phyloP scores from a whole-genome alignment of 2,888 invertebrate genomes.

The Machimus atricapillus region DNA sequence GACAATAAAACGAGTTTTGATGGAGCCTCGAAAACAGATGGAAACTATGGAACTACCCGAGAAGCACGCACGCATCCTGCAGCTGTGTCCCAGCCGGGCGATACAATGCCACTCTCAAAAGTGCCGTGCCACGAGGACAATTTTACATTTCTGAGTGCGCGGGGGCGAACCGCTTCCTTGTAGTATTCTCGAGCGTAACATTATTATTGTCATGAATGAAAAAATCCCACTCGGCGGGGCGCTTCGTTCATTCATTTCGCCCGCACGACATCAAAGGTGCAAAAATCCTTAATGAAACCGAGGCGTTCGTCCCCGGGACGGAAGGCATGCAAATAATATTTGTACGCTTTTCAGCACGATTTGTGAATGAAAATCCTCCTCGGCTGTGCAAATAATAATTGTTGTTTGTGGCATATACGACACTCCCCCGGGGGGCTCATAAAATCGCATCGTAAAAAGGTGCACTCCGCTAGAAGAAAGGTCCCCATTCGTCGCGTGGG shows the following conservation, averaged over 20 bases:
- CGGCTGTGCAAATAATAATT: slow-evolving; percentile 26
- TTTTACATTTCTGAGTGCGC: not conserved
- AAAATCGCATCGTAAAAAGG: slow-evolving; percentile 19
- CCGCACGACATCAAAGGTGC: slow-evolving; percentile 18
- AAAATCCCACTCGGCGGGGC: not conserved
- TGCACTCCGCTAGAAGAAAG: slow-evolving; percentile 25
- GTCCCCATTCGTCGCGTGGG: not conserved
- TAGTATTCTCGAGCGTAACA: slow-evolving; percentile 4
- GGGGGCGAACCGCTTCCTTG: not conserved
- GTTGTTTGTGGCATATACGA: slow-evolving; percentile 1
- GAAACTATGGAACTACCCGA: not conserved
- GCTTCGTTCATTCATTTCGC: slow-evolving; percentile 31
- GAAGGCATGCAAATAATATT: slow-evolving; percentile 20
- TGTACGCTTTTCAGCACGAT: slow-evolving; percentile 29
- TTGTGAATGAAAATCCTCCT: slow-evolving; percentile 40
- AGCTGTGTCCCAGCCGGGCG: not conserved
- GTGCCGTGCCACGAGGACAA: not conserved
- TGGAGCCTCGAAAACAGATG: not conserved
- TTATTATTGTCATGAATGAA: slow-evolving; percentile 33
- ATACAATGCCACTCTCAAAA: not conserved
- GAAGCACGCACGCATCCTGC: not conserved
- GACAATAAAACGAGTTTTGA: not conserved
- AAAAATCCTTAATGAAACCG: slow-evolving; percentile 23
- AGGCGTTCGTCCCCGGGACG: not conserved
- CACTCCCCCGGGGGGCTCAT: slow-evolving; percentile 1